Percentiles rank a stretch among this genome's conserved stretches.
phyloP scores from a whole-genome alignment of 1,140 invertebrate genomes.

The Belonocnema kinseyi region DNA sequence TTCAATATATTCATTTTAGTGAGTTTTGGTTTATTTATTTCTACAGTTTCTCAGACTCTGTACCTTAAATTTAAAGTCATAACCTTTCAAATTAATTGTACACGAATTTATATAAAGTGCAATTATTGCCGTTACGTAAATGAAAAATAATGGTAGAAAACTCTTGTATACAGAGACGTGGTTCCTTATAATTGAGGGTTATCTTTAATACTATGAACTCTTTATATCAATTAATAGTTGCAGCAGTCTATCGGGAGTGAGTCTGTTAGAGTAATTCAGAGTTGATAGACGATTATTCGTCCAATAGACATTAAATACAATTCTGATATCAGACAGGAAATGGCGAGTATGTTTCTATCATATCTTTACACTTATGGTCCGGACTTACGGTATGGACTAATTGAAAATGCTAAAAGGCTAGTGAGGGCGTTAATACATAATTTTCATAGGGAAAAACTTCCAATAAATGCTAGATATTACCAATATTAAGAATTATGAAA shows the following conservation, averaged over 20 bases:
- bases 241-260: constrained; percentile 21
- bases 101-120: neutral
- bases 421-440: constrained; percentile 6
- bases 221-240: constrained; percentile 1
- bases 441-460: constrained; percentile 15
- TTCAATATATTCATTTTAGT: neutral
- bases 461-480: neutral
- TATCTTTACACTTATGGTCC: constrained; percentile 34
- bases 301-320: constrained; percentile 10
- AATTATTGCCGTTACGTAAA: no score
- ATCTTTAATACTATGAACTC: constrained; percentile 14
- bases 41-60: neutral
- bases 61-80: constrained; percentile 6
- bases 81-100: constrained; percentile 24
- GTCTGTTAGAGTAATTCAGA: constrained; percentile 16
- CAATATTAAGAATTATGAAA: constrained; percentile 12
- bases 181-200: neutral
- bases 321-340: constrained; percentile 12
- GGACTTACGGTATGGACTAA: constrained; percentile 17
- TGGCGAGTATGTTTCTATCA: constrained; percentile 13
- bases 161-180: neutral
- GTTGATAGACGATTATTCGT: neutral
- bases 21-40: neutral
- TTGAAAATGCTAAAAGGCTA: constrained; percentile 37
- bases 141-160: neutral